phyloP scores from a whole-genome alignment of 2,888 invertebrate genomes.

The Microplitis manilae region DNA sequence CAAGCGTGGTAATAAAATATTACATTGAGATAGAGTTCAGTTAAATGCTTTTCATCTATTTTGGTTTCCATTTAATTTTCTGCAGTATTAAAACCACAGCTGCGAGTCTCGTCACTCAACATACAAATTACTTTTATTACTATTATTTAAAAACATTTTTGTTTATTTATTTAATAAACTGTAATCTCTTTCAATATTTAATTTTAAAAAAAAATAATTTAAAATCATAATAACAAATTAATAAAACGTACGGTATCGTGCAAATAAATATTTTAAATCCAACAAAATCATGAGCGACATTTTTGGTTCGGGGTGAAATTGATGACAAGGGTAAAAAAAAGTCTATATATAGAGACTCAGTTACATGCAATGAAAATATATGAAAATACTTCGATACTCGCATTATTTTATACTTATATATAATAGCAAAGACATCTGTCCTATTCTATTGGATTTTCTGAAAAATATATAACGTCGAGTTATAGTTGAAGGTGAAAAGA shows the following conservation, averaged over 20 bases:
- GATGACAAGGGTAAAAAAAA: conserved; percentile 12
- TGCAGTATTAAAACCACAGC: conserved; percentile 14
- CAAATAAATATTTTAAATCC: conserved; percentile 23
- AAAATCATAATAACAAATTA: no score
- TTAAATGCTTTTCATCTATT: conserved; percentile 11
- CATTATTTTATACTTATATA: conserved; percentile 2
- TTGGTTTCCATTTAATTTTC: not conserved
- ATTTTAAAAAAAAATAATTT: no score
- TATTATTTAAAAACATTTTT: no score
- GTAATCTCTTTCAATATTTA: no score
- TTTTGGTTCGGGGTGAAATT: not conserved
- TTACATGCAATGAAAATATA: conserved; percentile 21
- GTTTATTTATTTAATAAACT: no score
- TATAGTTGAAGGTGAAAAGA: conserved; percentile 5
- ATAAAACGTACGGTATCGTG: not conserved
- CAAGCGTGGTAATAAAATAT: conserved; percentile 38
- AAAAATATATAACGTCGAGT: conserved; percentile 7
- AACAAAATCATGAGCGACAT: conserved; percentile 22
- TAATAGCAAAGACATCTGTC: not conserved
- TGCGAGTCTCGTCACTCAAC: not conserved
- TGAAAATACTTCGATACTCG: conserved; percentile 28
- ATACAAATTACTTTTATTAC: no score
- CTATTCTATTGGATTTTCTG: not conserved
- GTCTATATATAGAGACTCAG: conserved; percentile 22
- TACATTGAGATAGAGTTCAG: conserved; percentile 34